Base-by-base conservation (phyloP, 2,113 vertebrate species). In the Chaetorhynchus papuensis region DNA sequence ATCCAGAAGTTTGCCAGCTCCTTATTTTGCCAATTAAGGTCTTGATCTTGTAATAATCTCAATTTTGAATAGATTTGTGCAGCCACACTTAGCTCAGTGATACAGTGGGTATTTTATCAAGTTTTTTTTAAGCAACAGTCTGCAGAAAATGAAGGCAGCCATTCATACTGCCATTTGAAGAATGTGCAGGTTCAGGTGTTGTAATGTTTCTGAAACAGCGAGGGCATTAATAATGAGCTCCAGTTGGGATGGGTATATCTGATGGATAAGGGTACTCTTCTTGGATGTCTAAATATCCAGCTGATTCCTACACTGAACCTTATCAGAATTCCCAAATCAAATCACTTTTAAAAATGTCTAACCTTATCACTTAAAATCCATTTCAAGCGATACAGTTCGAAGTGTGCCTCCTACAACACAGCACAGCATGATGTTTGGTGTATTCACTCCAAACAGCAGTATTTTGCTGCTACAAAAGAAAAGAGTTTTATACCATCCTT, bases 141-240 rank as follows among this genome's bases (percentile, higher is more conserved):
- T 72, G 66, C 45, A 79, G 70, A 57, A 84, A 72, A 85, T 65
- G 66, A 87, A 93, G 74, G 50, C 89, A 87, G 89, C 21, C 42
- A 61, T 81, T 76, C 65, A 45, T 20, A 57, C 33, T 83, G 81
- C 47, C 65, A 68, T 87, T 72, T 89, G 81, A 92, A 92, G 57
- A 94, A 89, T 22, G 41, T 20, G 23, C 5, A 1, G 66, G 75
- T 76, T 69, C 90, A 91, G 84, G 91, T 91, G 70, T 79, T 93
- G 53, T 9, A 65, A 13, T 52, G 33, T 87, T 93, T 85, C 91
- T 96, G 89, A 87, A 91, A 91, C 78, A 69, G 74, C 41, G 57
- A 83, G 75, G 39, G 37, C 66, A 90, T 85, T 65, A 95, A 76
- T 96, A 97, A 93, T 61, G 82, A 96, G 75, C 84, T 91, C 78